Base-by-base conservation (phyloP, 2,113 vertebrate species). In the Tautogolabrus adspersus region DNA sequence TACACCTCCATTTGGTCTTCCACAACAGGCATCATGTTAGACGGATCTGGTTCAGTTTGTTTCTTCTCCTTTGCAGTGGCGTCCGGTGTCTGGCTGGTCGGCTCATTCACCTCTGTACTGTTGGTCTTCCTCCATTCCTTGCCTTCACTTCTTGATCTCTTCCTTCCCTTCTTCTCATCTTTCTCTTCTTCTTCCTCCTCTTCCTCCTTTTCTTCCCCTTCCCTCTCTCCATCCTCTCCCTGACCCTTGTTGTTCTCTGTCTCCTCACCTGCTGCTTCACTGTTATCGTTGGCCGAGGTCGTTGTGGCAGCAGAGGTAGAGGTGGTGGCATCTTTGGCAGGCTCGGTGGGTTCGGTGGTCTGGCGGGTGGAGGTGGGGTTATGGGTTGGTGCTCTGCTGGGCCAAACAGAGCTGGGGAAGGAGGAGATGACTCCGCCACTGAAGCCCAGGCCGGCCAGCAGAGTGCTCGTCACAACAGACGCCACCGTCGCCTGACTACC, bases 401-500 rank as follows among this genome's bases (percentile, higher is more conserved):
- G 97, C 97, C 97, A 99, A 73, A 98, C 95, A 0, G 96, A 96
- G 89, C 96, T 97, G 54, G 97, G 97, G 88, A 98, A 98, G 58
- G 97, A 99, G 38, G 97, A 96, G 90, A 99, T 96, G 83, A 97
- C 95, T 0, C 97, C 95, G 0, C 97, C 94, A 0, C 97, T 96
- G 80, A 99, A 98, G 9, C 97, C 98, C 79, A 99, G 94, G 30
- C 97, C 96, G 0, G 97, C 98, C 72, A 98, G 94, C 58, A 99
- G 93, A 1, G 97, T 98, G 91, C 97, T 98, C 88, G 97, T 99
- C 82, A 99, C 96, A 89, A 99, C 96, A 0, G 97, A 98, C 10
- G 97, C 97, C 90, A 99, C 95, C 0, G 97, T 98, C 0, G 97
- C 97, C 84, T 98, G 97, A 85, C 97, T 98, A 68, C 97, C 97